Conservation (phyloP, 2,888 invertebrate species). For the Candidula unifasciata region DNA sequence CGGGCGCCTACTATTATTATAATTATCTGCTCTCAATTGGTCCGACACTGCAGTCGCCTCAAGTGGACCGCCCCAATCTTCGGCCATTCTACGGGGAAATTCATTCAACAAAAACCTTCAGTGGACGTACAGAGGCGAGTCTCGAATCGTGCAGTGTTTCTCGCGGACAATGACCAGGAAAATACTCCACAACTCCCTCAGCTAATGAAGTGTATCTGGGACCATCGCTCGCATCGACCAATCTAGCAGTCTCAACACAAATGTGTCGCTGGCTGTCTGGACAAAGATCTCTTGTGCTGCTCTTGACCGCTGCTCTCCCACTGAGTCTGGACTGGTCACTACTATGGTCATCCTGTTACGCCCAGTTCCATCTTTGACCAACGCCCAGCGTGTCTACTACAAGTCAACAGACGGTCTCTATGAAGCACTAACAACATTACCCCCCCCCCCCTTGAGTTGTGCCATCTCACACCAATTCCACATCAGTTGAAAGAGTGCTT, state of each 20-base stretch:
- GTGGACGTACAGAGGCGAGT: background rate
- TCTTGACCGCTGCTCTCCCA: conserved; percentile 40
- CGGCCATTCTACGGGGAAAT: conserved; percentile 35
- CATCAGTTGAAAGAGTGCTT: too few species aligned
- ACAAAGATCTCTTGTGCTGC: conserved; percentile 28
- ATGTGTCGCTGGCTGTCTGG: conserved; percentile 20
- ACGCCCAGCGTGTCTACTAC: background rate
- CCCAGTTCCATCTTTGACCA: too few species aligned
- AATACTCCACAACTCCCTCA: conserved; percentile 37
- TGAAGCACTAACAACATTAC: background rate
- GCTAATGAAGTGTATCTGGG: conserved; percentile 43
- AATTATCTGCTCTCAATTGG: conserved; percentile 41
- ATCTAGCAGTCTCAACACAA: background rate
- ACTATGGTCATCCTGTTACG: conserved; percentile 17
- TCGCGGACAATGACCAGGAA: conserved; percentile 18
- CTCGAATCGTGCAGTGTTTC: background rate
- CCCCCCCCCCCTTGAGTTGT: too few species aligned
- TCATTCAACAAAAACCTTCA: conserved; percentile 27
- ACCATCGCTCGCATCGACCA: background rate
- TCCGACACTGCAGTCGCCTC: conserved; percentile 18
- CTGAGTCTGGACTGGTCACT: conserved; percentile 18
- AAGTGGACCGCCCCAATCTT: conserved; percentile 45
- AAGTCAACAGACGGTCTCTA: background rate
- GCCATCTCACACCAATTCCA: too few species aligned
- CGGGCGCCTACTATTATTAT: conserved; percentile 43